Percentiles rank a stretch among this genome's conserved stretches.
phyloP scores from a whole-genome alignment of 2,113 vertebrate genomes.

The Orcinus orca region DNA sequence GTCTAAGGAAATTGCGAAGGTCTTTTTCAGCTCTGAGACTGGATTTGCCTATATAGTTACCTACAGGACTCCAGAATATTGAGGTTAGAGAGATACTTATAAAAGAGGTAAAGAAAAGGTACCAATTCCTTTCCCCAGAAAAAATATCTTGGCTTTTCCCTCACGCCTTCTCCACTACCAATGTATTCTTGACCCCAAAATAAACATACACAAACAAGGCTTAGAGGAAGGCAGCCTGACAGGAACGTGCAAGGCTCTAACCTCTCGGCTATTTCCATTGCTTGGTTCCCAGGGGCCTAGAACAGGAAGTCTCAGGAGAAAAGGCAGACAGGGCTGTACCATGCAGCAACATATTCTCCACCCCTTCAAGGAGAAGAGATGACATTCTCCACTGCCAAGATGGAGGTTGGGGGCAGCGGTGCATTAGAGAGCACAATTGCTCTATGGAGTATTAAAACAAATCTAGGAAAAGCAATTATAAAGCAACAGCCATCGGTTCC shows the following conservation, averaged over 20 bases:
- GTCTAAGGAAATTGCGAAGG: not conserved
- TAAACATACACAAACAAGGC: not conserved
- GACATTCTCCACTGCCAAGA: not conserved
- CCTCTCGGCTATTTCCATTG: not conserved
- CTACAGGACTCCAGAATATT: not conserved
- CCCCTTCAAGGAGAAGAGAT: not conserved
- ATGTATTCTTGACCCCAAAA: not conserved
- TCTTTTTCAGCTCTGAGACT: not conserved
- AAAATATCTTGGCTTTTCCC: not conserved
- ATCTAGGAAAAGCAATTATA: not conserved
- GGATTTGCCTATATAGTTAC: not conserved
- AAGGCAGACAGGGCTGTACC: not conserved
- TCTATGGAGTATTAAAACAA: not conserved
- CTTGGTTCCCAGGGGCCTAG: not conserved
- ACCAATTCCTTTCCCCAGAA: not conserved
- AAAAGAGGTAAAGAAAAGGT: not conserved
- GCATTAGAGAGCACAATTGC: not conserved
- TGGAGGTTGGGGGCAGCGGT: not conserved
- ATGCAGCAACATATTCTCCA: not conserved
- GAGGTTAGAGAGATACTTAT: not conserved
- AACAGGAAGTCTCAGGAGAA: conserved; percentile 17
- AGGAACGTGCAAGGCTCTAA: not conserved
- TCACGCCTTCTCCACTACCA: not conserved
- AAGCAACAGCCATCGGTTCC: not conserved
- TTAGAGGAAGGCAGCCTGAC: not conserved